These are phyloP conservation scores for Eudemis profundana DNA, from an alignment of 2,888 invertebrate species.

Conservation along the genomic window DNA sequence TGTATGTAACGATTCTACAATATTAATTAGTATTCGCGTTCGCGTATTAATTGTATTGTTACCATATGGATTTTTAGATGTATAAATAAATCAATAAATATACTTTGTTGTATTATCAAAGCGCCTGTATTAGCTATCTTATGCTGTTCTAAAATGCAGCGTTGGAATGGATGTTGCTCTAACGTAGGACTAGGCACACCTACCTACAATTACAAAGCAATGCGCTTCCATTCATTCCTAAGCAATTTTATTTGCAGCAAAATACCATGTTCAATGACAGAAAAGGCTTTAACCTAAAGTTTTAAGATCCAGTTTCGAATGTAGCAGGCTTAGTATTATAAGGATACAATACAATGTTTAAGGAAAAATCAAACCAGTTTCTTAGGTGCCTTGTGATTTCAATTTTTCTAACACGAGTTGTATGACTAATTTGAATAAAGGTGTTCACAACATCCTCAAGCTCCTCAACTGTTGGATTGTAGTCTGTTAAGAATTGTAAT, in stretches of 20 bases:
- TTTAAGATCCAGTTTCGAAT: background rate
- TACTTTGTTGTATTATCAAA: background rate
- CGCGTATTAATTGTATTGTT: no score
- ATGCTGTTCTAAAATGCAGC: conserved; percentile 4
- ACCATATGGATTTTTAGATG: no score
- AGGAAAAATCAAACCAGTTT: conserved; percentile 22
- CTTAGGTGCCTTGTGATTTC: background rate
- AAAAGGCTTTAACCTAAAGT: background rate
- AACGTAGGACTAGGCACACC: conserved; percentile 18
- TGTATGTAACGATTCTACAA: no score
- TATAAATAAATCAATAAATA: no score
- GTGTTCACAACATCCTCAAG: background rate
- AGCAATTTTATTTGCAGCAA: background rate
- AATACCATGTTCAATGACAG: background rate
- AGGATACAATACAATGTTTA: conserved; percentile 4
- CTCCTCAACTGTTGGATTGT: background rate
- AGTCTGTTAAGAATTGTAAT: background rate
- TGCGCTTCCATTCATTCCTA: background rate
- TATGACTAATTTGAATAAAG: background rate
- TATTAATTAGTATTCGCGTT: no score
- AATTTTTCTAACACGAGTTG: background rate
- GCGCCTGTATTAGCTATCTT: background rate
- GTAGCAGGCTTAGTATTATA: background rate
- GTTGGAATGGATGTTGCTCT: conserved; percentile 23
- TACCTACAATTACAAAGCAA: background rate